phyloP scores from a whole-genome alignment of 2,113 vertebrate species.

The Theristicus caerulescens region DNA sequence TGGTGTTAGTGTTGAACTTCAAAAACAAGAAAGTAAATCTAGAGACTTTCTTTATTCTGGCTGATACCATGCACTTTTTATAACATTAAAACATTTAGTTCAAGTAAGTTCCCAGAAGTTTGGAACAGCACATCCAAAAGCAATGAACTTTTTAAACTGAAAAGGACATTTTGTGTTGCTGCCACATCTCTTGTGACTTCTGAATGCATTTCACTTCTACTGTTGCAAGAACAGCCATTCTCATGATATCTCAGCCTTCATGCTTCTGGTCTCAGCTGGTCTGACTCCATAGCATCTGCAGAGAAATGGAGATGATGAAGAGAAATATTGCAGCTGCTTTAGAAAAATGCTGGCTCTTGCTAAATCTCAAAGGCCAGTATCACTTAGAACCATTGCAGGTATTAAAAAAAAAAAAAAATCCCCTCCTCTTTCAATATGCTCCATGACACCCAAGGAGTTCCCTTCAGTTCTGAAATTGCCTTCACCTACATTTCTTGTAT shows the following conservation, averaged over 20 bases:
- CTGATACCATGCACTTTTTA: neutral
- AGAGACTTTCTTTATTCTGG: neutral
- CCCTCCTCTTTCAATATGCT: neutral
- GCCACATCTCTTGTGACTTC: slow-evolving; percentile 22
- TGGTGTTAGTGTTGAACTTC: neutral
- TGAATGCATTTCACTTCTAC: neutral
- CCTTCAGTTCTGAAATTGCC: neutral
- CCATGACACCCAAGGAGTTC: neutral
- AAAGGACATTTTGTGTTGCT: neutral
- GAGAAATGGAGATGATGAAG: neutral
- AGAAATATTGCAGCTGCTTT: neutral
- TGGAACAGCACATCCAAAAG: neutral
- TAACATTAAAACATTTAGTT: neutral
- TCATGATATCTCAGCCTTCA: neutral
- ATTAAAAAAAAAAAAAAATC: neutral
- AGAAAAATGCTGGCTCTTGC: neutral
- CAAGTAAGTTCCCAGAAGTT: neutral
- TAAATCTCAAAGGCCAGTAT: neutral
- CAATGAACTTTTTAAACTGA: neutral
- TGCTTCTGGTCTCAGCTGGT: slow-evolving; percentile 3
- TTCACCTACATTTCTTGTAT: neutral
- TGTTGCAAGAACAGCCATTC: neutral
- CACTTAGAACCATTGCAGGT: neutral
- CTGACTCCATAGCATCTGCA: neutral
- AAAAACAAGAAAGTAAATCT: neutral